Evolutionary conservation across 2,797 vertebrate species (phyloP), one percentile per base, ranked within the genome.

Genomic region (Philypnodon macrostomus): DNA sequence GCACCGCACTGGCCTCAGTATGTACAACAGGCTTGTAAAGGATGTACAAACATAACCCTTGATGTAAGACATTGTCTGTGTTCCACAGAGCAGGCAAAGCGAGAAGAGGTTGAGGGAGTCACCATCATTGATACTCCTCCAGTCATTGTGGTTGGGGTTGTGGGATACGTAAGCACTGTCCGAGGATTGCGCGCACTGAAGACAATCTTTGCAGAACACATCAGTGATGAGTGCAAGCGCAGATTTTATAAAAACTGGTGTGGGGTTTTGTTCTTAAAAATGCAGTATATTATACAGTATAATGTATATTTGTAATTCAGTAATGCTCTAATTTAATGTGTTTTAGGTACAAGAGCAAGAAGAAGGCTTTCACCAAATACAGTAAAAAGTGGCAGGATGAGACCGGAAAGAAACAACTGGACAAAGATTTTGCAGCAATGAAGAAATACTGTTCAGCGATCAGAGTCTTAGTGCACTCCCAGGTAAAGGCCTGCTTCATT

Each of bases 201-300:
- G 90, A 95, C 93, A 12, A 74, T 97, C 74, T 98, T 98, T 59
- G 93, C 94, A 0, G 93, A 98, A 65, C 96, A 98, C 58, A 82
- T 98, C 42, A 95, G 95, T 0, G 95, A 98, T 0, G 94, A 98
- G 62, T 98, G 96, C 79, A 90, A 83, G 1, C 92, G 95, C 0
- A 90, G 92, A 79, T 98, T 97, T 91, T 98, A 97, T 81, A 95
- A 73, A 89, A 95, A 93, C 88, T 98, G 95, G 95, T 97, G 47
- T 2, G 60, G 49, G 24, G 2, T 2, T 21, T 19, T 5, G 21
- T 26, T 7, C 14, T 33, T 41, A 18, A 2, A 18, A 17, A 24
- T 10, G 11, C 10, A n/a, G 46, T 1, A 8, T 1, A 12, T 41
- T 27, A 24, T 14, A 7, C 3, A 6, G 4, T 27, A n/a, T n/a